A percentile compares a stretch with the other conserved stretches of the same genome.
Evolutionary conservation across 2,888 invertebrate species (phyloP).

Genomic region (Nesidiocoris tenuis): DNA sequence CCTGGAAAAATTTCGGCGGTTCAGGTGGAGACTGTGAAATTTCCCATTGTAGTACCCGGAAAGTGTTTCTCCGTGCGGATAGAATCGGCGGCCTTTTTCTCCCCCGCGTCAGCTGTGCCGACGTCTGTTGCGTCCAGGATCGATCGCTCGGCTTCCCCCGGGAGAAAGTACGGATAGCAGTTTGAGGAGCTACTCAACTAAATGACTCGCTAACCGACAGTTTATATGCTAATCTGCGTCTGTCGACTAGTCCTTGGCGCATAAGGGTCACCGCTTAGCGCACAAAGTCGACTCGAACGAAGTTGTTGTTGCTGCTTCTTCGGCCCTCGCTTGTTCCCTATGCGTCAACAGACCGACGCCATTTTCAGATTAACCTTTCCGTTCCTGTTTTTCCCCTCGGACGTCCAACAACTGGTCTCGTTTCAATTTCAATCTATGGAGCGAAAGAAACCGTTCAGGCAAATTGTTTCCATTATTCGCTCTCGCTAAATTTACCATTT

Average conservation of each 20-base stretch:
- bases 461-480: neutral
- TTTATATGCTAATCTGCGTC: slow-evolving; percentile 42
- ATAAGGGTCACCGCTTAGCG: neutral
- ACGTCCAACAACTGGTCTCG: neutral
- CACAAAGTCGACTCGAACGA: neutral
- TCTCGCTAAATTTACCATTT: too few species aligned
- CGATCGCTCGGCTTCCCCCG: neutral
- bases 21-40: too few species aligned
- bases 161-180: neutral
- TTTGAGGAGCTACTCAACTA: slow-evolving; percentile 24
- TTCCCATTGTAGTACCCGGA: too few species aligned
- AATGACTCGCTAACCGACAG: slow-evolving; percentile 40
- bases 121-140: neutral
- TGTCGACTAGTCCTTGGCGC: neutral
- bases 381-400: neutral
- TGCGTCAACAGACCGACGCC: neutral
- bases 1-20: too few species aligned
- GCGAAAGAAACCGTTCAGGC: neutral
- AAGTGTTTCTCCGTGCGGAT: too few species aligned
- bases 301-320: neutral
- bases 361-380: slow-evolving; percentile 18
- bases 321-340: neutral
- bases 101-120: neutral
- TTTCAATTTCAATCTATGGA: neutral
- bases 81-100: neutral